These are phyloP conservation scores for Agrypnus murinus DNA, from an alignment of 2,888 invertebrate genomes.

Conservation along the genomic window DNA sequence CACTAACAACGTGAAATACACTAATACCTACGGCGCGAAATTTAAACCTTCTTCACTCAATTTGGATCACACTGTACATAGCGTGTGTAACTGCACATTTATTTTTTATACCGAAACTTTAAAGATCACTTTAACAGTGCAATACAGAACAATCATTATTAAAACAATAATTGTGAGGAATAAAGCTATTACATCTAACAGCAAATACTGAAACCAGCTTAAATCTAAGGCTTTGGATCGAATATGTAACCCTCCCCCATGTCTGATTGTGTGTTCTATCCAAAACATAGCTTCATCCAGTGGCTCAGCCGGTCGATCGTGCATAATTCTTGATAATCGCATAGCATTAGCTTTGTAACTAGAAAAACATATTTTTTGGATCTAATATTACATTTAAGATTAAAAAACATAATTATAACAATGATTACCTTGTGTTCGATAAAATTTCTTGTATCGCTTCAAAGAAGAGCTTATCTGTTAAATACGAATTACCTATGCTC, in stretches of 20 bases:
- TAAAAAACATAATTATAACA: background rate
- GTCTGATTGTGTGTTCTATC: conserved; percentile 66
- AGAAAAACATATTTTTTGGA: background rate
- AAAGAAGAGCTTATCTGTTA: background rate
- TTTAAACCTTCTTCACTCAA: too few species aligned
- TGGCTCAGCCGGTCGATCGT: background rate
- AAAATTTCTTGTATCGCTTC: background rate
- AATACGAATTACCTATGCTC: background rate
- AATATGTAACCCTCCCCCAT: conserved; percentile 65
- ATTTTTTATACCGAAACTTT: too few species aligned
- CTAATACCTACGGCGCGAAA: too few species aligned
- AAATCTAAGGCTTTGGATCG: conserved; percentile 66
- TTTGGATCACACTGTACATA: too few species aligned
- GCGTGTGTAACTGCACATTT: too few species aligned
- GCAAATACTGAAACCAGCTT: conserved; percentile 52
- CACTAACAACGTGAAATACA: too few species aligned
- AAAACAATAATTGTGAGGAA: too few species aligned
- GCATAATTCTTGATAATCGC: background rate
- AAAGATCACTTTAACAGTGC: too few species aligned
- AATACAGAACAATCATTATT: too few species aligned
- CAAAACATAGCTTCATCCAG: conserved; percentile 54
- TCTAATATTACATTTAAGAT: background rate
- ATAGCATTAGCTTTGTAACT: background rate
- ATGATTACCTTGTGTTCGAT: background rate
- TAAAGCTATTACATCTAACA: conserved; percentile 27